Evolutionary conservation across 2,113 vertebrate genomes (phyloP).

Genomic region (Hydrolagus affinis): DNA sequence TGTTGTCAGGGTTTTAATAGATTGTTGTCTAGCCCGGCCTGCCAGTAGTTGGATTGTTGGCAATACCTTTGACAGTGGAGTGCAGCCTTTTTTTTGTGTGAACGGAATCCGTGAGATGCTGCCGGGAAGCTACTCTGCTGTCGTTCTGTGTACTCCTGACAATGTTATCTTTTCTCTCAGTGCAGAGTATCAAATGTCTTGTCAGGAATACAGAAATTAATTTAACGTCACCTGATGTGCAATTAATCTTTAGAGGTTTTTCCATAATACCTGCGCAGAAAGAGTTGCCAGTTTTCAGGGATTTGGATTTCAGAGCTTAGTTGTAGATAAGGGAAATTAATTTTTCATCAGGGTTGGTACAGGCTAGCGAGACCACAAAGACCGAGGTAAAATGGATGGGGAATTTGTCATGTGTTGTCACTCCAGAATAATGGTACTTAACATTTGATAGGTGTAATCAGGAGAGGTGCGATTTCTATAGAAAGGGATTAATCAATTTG

Average conservation of each 20-base stretch:
- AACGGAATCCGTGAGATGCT: conserved; percentile 66
- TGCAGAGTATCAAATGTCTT: conserved; percentile 70
- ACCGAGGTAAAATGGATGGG: conserved; percentile 66
- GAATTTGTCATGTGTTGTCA: conserved; percentile 87
- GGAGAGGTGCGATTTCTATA: conserved; percentile 85
- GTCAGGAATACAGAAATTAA: conserved; percentile 82
- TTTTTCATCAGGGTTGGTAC: conserved; percentile 97
- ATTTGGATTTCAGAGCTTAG: conserved; percentile 97
- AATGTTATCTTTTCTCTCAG: conserved; percentile 90
- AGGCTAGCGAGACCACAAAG: conserved; percentile 80
- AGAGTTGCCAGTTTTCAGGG: conserved; percentile 87
- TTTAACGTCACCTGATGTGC: conserved; percentile 85
- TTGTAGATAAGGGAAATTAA: conserved; percentile 97
- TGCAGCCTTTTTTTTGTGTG: conserved; percentile 56
- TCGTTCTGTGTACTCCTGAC: conserved; percentile 76
- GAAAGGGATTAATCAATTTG: conserved; percentile 92
- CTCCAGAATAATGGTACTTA: conserved; percentile 87
- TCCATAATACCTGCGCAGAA: conserved; percentile 95
- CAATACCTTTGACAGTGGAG: conserved; percentile 58
- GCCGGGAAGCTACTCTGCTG: conserved; percentile 70
- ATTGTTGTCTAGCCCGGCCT: conserved; percentile 65
- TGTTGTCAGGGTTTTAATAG: conserved; percentile 65
- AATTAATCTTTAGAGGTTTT: conserved; percentile 89
- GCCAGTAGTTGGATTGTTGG: conserved; percentile 53
- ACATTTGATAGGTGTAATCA: conserved; percentile 85